Evolutionary conservation across 2,888 invertebrate species (phyloP).

Genomic region (Lutraria lutraria): DNA sequence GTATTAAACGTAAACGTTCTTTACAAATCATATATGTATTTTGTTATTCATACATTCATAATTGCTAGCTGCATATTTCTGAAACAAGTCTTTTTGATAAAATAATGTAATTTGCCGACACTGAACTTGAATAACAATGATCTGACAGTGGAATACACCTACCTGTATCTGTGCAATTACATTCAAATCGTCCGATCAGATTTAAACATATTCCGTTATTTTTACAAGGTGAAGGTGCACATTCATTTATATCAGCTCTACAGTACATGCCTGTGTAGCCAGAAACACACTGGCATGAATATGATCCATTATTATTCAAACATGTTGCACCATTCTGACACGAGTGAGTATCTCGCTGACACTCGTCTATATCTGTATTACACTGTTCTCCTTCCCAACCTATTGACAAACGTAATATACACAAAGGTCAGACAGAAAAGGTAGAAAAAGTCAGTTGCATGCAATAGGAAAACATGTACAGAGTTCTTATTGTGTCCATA

Average conservation of each 20-base stretch:
- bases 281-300: constrained; percentile 72
- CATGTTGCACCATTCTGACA: constrained; percentile 94
- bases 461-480: no score
- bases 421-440: neutral
- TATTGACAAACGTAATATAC: constrained; percentile 21
- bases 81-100: no score
- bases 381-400: constrained; percentile 68
- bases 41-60: no score
- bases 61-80: no score
- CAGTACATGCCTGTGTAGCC: constrained; percentile 87
- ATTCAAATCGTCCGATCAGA: constrained; percentile 58
- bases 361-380: constrained; percentile 79
- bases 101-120: no score
- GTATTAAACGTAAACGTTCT: no score
- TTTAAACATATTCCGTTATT: constrained; percentile 54
- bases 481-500: no score
- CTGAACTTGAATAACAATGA: no score
- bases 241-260: constrained; percentile 88
- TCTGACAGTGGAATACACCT: neutral
- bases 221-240: constrained; percentile 87
- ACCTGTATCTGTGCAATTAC: constrained; percentile 69
- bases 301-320: constrained; percentile 90
- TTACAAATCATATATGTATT: no score
- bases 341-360: constrained; percentile 43
- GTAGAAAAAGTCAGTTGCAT: neutral